Percentiles rank a stretch among this genome's conserved stretches.
phyloP scores from a whole-genome alignment of 2,113 vertebrate genomes.

The Campylorhamphus procurvoides region DNA sequence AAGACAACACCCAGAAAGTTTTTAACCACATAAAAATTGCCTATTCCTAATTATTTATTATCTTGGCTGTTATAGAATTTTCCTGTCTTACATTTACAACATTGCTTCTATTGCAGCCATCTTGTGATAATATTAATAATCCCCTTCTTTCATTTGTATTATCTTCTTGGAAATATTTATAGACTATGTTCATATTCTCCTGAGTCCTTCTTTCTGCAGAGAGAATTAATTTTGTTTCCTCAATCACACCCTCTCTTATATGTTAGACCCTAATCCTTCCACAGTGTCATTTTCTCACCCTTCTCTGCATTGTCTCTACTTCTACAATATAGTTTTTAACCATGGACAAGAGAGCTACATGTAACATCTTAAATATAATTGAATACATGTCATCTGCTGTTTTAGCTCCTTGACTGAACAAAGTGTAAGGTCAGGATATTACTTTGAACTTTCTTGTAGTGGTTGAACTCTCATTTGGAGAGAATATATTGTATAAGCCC shows the following conservation, averaged over 20 bases:
- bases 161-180: constrained; percentile 53
- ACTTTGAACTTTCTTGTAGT: background rate
- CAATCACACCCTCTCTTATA: background rate
- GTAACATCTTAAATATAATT: background rate
- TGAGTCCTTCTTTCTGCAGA: constrained; percentile 9
- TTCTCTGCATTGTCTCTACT: constrained; percentile 1
- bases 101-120: constrained; percentile 10
- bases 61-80: background rate
- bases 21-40: background rate
- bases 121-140: constrained; percentile 53
- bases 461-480: background rate
- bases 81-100: constrained; percentile 26
- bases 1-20: background rate
- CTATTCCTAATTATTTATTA: constrained; percentile 30
- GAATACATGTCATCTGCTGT: background rate
- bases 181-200: constrained; percentile 12
- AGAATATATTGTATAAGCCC: background rate
- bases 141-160: constrained; percentile 37
- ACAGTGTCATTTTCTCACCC: background rate
- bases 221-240: constrained; percentile 49
- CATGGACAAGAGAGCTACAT: background rate
- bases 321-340: constrained; percentile 15
- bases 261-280: background rate
- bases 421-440: background rate
- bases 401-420: background rate